These are phyloP conservation scores for Bergia puertoricense DNA, from an alignment of 92 coral and sea anemone species.

Conservation along the genomic window DNA sequence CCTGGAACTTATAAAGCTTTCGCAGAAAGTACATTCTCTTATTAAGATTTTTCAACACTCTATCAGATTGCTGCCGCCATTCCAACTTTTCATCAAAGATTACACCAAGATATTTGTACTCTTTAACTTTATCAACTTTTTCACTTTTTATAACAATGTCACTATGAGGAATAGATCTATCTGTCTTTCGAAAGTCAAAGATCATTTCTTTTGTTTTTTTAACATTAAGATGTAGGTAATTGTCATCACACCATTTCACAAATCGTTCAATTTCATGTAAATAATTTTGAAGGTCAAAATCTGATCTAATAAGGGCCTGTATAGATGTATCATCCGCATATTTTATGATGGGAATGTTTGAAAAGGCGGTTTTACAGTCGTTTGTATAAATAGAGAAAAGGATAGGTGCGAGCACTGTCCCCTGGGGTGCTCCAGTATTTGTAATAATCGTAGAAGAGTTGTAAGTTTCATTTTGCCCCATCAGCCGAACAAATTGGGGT, in stretches of 20 bases:
- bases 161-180: not conserved
- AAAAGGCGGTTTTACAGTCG: not conserved
- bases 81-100: no score
- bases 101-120: no score
- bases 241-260: slow-evolving; percentile 2
- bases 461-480: not conserved
- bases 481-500: not conserved
- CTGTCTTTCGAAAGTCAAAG: slow-evolving; percentile 3
- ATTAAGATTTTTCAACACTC: not conserved
- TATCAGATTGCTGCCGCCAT: no score
- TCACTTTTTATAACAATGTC: not conserved
- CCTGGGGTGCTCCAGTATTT: not conserved
- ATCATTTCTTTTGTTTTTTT: slow-evolving; percentile 18
- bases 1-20: not conserved
- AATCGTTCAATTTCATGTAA: slow-evolving; percentile 3
- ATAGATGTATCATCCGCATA: not conserved
- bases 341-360: not conserved
- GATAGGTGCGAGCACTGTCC: not conserved
- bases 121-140: not conserved
- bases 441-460: not conserved
- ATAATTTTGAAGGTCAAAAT: not conserved
- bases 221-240: not conserved
- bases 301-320: not conserved
- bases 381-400: not conserved
- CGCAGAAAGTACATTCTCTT: not conserved